Percentiles rank a stretch among this genome's conserved stretches.
Evolutionary conservation across 2,888 invertebrate species (phyloP).

Genomic region (Xestia rhomboidea): DNA sequence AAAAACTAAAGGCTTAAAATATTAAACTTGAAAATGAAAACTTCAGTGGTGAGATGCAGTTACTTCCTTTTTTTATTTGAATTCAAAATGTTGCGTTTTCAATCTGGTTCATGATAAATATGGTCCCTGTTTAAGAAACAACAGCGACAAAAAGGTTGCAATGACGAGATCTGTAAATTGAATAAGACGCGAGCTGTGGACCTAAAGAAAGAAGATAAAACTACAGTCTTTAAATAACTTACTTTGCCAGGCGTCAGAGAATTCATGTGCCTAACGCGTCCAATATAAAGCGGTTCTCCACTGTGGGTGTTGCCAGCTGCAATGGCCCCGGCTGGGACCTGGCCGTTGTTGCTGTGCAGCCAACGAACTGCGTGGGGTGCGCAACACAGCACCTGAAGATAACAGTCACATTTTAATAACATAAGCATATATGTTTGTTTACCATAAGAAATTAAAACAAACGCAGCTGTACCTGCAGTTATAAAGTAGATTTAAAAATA

Average conservation of each 20-base stretch:
- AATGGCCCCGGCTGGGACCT: conserved; percentile 89
- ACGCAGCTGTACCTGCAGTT: not conserved
- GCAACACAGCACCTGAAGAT: conserved; percentile 81
- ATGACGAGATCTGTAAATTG: not conserved
- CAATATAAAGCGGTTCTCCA: conserved; percentile 89
- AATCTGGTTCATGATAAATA: not conserved
- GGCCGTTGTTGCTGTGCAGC: conserved; percentile 86
- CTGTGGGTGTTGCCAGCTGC: conserved; percentile 88
- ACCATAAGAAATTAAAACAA: not conserved
- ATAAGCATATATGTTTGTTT: no score
- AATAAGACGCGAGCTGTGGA: not conserved
- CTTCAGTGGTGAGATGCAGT: not conserved
- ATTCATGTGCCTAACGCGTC: conserved; percentile 86
- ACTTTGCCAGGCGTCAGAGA: conserved; percentile 91
- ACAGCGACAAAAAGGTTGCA: not conserved
- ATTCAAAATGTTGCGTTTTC: not conserved
- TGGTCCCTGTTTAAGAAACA: not conserved
- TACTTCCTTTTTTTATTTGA: no score
- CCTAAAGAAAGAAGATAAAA: not conserved
- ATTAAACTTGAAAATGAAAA: not conserved
- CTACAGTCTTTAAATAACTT: conserved; percentile 24
- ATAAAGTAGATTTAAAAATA: not conserved
- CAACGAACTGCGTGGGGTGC: conserved; percentile 82
- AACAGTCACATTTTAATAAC: not conserved
- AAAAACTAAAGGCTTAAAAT: not conserved